Base-by-base conservation (phyloP, 2,888 invertebrate species). In the Rotaria sp. region DNA sequence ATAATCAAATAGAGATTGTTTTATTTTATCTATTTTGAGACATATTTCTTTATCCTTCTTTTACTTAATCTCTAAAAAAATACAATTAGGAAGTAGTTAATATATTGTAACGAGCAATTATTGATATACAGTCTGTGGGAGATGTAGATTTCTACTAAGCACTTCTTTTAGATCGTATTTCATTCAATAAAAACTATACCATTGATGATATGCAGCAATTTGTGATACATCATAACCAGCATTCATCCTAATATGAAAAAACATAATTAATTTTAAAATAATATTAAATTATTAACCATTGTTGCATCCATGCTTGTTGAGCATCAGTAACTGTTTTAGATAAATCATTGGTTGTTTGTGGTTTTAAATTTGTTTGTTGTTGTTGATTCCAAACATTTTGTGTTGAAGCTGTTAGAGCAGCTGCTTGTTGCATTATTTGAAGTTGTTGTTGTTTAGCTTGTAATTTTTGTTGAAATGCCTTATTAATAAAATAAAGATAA, bases 361-460 rank as follows among this genome's bases (percentile, higher is more conserved):
- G 50, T 50, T 50, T 50, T 3, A 50, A 50, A 11, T 24, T 38
- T 26, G 41, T 24, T 45, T 45, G 75, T 80, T 41, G 75, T 80
- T 41, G 41, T 80, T 80, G 75, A 26, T 80, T 38, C 75, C 75
- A 80, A 80, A 26, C 75, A 45, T 80, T 80, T 45, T 80, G 75
- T 10, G 75, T n/a, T n/a, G 75, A 21, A 80, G 75, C 75, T 41
- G 26, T 38, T 21, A 45, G 18, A 7, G 75, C 75, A 67, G 67
- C 67, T 67, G 67, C 67, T 30, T 67, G 67, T 35, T 67, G 67
- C 67, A 67, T 67, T 11, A 67, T 35, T 80, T 80, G 75, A 2
- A 80, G 38, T 80, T 80, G 75, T 26, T 80, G 75, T 45, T 80
- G 75, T 45, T 80, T 80, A 8, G 75, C 45, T 80, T 80, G 75